These are phyloP conservation scores for Neuroscelio doddi DNA, from an alignment of 2,888 invertebrate species.

Conservation along the genomic window DNA sequence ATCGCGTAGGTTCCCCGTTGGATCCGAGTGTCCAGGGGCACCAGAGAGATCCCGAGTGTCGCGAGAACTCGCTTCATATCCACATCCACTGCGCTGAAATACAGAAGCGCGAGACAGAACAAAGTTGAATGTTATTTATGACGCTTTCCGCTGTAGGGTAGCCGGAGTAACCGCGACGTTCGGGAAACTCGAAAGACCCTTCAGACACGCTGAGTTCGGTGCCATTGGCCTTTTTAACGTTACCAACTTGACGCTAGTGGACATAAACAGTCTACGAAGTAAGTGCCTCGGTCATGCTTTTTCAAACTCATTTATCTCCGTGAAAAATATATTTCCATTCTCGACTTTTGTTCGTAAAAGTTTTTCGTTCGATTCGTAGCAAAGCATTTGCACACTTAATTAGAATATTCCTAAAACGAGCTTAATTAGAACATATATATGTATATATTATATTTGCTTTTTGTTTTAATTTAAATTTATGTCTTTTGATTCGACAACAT, in stretches of 20 bases:
- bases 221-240: slow-evolving; percentile 18
- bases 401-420: neutral
- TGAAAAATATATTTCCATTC: neutral
- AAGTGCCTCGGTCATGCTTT: slow-evolving; percentile 11
- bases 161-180: slow-evolving; percentile 40
- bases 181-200: slow-evolving; percentile 43
- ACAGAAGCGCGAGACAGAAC: slow-evolving; percentile 35
- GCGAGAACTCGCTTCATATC: slow-evolving; percentile 34
- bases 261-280: slow-evolving; percentile 16
- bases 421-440: too few species aligned
- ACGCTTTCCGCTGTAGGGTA: slow-evolving; percentile 52
- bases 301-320: too few species aligned
- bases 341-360: too few species aligned
- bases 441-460: too few species aligned
- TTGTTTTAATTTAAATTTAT: neutral
- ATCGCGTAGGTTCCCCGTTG: slow-evolving; percentile 54
- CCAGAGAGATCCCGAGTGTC: slow-evolving; percentile 26
- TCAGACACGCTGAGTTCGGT: slow-evolving; percentile 20
- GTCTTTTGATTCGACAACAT: too few species aligned
- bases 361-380: too few species aligned
- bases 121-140: slow-evolving; percentile 61
- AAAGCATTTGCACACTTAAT: too few species aligned
- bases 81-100: slow-evolving; percentile 33
- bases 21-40: slow-evolving; percentile 42
- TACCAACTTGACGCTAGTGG: slow-evolving; percentile 3